Conservation (phyloP, 2,888 invertebrate genomes). For the Lepidonotus clava region DNA sequence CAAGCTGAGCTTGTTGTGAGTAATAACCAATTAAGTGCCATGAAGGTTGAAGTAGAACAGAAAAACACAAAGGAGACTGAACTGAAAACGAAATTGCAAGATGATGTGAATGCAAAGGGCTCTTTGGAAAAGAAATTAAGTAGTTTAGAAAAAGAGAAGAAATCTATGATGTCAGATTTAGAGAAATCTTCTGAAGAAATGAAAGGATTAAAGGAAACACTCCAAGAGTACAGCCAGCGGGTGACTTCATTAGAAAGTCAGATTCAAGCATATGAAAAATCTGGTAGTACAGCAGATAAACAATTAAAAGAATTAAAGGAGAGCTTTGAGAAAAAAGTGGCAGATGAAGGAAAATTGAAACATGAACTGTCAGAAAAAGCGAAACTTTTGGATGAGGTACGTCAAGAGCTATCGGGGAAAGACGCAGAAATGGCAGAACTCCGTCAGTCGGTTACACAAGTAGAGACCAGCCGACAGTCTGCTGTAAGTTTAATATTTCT, state of each 20-base stretch:
- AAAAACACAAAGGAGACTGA: background rate
- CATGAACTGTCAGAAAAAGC: background rate
- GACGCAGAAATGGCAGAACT: background rate
- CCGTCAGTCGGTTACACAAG: background rate
- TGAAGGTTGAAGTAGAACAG: slow-evolving; percentile 7
- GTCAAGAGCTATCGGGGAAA: background rate
- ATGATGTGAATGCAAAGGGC: background rate
- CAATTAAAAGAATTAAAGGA: slow-evolving; percentile 5
- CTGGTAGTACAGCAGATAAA: background rate
- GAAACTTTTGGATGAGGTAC: background rate
- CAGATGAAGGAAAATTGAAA: slow-evolving; percentile 10
- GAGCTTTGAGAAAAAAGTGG: background rate
- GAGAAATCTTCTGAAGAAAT: background rate
- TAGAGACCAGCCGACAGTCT: background rate
- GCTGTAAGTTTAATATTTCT: background rate
- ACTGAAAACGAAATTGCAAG: slow-evolving; percentile 21
- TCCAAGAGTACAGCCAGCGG: background rate
- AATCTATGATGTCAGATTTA: background rate
- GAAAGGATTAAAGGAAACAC: background rate
- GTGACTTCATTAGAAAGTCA: background rate
- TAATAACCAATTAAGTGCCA: background rate
- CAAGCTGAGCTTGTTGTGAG: background rate
- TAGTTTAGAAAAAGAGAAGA: background rate
- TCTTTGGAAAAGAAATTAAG: background rate
- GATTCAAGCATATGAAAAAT: background rate